A percentile compares a stretch with the other conserved stretches of the same genome.
These are phyloP conservation scores for Drosophila birchii DNA, from an alignment of 2,888 invertebrate species.

Conservation along the genomic window DNA sequence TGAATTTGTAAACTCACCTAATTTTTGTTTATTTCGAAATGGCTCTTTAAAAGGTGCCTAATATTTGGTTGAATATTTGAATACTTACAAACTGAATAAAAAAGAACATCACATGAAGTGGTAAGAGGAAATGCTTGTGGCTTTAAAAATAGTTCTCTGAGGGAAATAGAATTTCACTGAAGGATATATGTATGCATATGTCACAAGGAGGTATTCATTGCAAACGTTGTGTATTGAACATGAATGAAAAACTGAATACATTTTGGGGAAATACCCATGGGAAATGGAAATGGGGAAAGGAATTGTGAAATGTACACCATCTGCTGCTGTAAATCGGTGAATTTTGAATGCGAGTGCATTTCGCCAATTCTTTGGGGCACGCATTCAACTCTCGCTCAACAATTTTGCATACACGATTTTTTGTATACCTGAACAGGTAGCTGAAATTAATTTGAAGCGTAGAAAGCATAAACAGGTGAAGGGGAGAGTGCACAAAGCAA, in stretches of 20 bases:
- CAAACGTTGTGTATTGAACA: too few species aligned
- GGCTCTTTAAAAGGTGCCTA: neutral
- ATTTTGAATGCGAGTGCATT: slow-evolving; percentile 10
- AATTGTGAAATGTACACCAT: slow-evolving; percentile 5
- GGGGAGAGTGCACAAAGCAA: neutral
- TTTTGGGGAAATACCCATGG: neutral
- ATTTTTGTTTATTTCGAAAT: neutral
- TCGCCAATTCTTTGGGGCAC: slow-evolving; percentile 1
- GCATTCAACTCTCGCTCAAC: slow-evolving; percentile 2
- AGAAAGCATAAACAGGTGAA: slow-evolving; percentile 22
- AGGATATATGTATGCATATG: neutral
- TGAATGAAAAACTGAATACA: slow-evolving; percentile 4
- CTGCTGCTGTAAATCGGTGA: slow-evolving; percentile 15
- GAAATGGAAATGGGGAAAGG: neutral
- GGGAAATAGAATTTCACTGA: neutral
- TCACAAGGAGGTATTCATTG: neutral
- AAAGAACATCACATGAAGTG: slow-evolving; percentile 4
- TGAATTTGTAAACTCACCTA: slow-evolving; percentile 1
- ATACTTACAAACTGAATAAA: slow-evolving; percentile 13
- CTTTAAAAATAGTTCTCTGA: neutral
- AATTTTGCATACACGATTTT: neutral
- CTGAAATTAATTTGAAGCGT: slow-evolving; percentile 37
- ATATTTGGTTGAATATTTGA: slow-evolving; percentile 1
- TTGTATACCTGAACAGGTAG: slow-evolving; percentile 7
- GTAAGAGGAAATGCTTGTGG: neutral